Evolutionary conservation across 2,797 vertebrate species (phyloP), one percentile per base, ranked within the genome.

Genomic region (Geotrypetes seraphini): DNA sequence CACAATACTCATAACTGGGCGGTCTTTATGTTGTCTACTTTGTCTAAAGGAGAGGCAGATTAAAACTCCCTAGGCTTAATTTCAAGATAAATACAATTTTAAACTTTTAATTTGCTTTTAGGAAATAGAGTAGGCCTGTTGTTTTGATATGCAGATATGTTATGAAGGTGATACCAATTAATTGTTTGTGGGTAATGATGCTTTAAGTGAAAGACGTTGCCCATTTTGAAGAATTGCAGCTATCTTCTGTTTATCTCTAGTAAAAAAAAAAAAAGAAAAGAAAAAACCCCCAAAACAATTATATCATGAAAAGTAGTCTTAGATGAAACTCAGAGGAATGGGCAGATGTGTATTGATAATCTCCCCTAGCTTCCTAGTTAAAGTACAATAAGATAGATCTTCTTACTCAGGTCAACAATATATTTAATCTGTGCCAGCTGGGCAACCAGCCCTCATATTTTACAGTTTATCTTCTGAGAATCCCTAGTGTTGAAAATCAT

Each of bases 401-500:
- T 58, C 34, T 27, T 50, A 53, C 31, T 50, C 44, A 64, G 53
- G 57, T 7, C 31, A 41, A 25, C 14, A 42, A n/a, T 41, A 53
- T 55, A 51, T 60, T 66, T 33, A 57, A 68, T 71, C 72, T 53
- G 53, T 47, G 36, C 55, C 24, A 43, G 20, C 49, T 44, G 36
- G 32, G 53, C 53, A 46, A 8, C 28, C n/a, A 19, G 45, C 10
- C 5, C 21, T 19, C 47, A n/a, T n/a, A n/a, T n/a, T n/a, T n/a
- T n/a, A n/a, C n/a, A n/a, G n/a, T n/a, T n/a, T n/a, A n/a, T n/a
- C n/a, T n/a, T n/a, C n/a, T n/a, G n/a, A n/a, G n/a, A n/a, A 41
- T 30, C 62, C 31, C 43, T 38, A 65, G 69, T 38, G 64, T 66
- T 40, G 37, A 47, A 63, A 72, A 66, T 40, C 25, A 47, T 56